Evolutionary conservation across 2,113 vertebrate species (phyloP).

Genomic region (Gadus macrocephalus): DNA sequence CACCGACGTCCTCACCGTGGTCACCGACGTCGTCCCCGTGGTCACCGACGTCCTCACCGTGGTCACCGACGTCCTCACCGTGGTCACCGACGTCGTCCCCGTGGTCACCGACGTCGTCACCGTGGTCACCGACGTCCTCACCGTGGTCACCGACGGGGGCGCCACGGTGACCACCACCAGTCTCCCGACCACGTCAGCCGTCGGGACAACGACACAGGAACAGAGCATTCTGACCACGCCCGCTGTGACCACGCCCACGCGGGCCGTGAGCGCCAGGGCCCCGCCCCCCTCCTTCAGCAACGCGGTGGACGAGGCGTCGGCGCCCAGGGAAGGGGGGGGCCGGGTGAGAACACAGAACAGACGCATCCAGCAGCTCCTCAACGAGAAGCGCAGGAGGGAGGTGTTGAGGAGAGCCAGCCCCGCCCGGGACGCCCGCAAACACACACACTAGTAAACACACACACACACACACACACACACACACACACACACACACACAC

Average conservation of each 20-base stretch:
- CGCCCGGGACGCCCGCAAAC: no score
- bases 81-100: neutral
- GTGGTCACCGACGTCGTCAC: conserved; percentile 12
- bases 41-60: neutral
- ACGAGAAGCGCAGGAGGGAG: conserved; percentile 68
- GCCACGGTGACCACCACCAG: neutral
- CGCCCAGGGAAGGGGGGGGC: conserved; percentile 48
- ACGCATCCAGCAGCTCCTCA: conserved; percentile 90
- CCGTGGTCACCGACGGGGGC: neutral
- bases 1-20: conserved; percentile 16
- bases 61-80: neutral
- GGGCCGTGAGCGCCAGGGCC: conserved; percentile 21
- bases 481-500: no score
- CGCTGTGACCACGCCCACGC: no score
- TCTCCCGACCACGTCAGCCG: neutral
- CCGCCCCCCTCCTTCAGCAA: conserved; percentile 62
- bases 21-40: neutral
- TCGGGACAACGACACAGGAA: neutral
- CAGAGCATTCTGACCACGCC: no score
- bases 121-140: neutral
- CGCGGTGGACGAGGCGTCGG: conserved; percentile 73
- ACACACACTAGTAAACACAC: neutral
- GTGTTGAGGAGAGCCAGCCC: neutral
- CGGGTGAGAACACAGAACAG: conserved; percentile 82
- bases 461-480: neutral